Percentiles rank a stretch among this genome's conserved stretches.
Conservation (phyloP, 2,888 invertebrate species). For the Pandemis cinnamomeana region DNA sequence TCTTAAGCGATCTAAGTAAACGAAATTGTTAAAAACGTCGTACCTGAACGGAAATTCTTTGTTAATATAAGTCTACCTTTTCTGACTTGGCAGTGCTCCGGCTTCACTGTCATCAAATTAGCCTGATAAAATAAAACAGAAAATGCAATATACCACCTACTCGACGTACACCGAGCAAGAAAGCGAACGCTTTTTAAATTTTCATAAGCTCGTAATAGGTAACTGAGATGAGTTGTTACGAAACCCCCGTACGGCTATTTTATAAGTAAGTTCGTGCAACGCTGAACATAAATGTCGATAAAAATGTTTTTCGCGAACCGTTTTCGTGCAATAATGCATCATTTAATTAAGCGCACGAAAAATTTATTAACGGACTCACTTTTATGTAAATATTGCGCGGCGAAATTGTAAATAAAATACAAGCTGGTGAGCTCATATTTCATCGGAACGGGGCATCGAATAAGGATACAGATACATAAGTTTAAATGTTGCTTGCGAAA, state of each 20-base stretch:
- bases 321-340: constrained; percentile 38
- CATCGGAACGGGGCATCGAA: constrained; percentile 2
- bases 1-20: constrained; percentile 28
- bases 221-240: constrained; percentile 7
- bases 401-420: constrained; percentile 26
- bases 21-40: constrained; percentile 16
- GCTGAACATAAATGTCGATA: constrained; percentile 5
- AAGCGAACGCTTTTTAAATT: constrained; percentile 36
- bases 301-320: constrained; percentile 5
- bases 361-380: constrained; percentile 43
- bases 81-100: constrained; percentile 47
- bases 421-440: neutral
- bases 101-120: constrained; percentile 58
- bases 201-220: constrained; percentile 27
- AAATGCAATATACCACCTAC: constrained; percentile 55
- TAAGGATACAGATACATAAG: constrained; percentile 5
- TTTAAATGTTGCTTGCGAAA: constrained; percentile 8
- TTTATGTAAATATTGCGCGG: constrained; percentile 38
- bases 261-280: constrained; percentile 1
- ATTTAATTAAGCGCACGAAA: constrained; percentile 44
- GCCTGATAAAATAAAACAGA: constrained; percentile 54
- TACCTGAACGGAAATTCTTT: constrained; percentile 51
- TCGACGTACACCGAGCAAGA: constrained; percentile 34
- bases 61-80: constrained; percentile 58
- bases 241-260: constrained; percentile 10